A percentile compares a stretch with the other conserved stretches of the same genome.
Evolutionary conservation across 2,888 invertebrate species (phyloP).

Genomic region (Eumacrocentrus americanus): DNA sequence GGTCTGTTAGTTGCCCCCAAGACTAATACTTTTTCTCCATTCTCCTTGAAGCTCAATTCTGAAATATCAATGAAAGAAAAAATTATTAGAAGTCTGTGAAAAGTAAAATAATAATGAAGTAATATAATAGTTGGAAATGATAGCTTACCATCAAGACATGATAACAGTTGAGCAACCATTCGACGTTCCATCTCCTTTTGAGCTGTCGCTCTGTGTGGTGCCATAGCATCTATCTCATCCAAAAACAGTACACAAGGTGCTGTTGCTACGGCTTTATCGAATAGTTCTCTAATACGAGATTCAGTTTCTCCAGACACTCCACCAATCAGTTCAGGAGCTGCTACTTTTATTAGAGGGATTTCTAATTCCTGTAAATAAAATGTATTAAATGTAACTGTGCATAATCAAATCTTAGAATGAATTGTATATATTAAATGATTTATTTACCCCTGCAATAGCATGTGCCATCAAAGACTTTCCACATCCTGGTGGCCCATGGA

Average conservation of each 20-base stretch:
- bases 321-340: constrained; percentile 90
- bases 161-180: constrained; percentile 90
- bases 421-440: too few species aligned
- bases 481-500: constrained; percentile 97
- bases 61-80: too few species aligned
- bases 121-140: too few species aligned
- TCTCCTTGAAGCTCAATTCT: constrained; percentile 65
- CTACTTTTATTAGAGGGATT: constrained; percentile 83
- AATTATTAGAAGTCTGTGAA: too few species aligned
- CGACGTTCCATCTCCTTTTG: constrained; percentile 95
- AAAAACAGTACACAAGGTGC: constrained; percentile 89
- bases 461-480: constrained; percentile 85
- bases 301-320: constrained; percentile 97
- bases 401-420: too few species aligned
- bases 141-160: constrained; percentile 91
- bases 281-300: constrained; percentile 87
- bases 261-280: constrained; percentile 78
- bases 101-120: too few species aligned
- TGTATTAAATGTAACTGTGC: too few species aligned
- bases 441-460: constrained; percentile 84
- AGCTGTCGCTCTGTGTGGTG: constrained; percentile 86
- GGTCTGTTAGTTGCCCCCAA: constrained; percentile 96
- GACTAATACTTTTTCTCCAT: constrained; percentile 74
- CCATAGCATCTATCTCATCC: constrained; percentile 97
- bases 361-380: too few species aligned